A percentile compares a stretch with the other conserved stretches of the same genome.
Evolutionary conservation across 2,797 vertebrate species (phyloP).

Genomic region (Semaprochilodus insignis): DNA sequence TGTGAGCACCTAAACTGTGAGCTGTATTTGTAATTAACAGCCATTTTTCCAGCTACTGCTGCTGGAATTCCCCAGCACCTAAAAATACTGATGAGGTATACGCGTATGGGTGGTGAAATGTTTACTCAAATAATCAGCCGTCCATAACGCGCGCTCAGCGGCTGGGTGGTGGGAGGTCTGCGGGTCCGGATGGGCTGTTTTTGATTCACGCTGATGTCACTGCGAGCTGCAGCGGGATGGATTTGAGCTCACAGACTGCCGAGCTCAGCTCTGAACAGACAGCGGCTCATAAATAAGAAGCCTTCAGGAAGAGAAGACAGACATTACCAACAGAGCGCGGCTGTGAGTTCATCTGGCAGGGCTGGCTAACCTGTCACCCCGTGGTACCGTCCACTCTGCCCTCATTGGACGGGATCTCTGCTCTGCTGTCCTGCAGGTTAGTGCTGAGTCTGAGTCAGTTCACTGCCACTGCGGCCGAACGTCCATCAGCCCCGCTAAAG

Average conservation of each 20-base stretch:
- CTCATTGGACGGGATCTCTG: constrained; percentile 2
- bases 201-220: constrained; percentile 74
- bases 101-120: background rate
- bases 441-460: background rate
- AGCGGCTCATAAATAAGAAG: constrained; percentile 77
- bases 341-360: constrained; percentile 78
- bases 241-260: constrained; percentile 73
- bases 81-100: background rate
- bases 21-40: too few species aligned
- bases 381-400: background rate
- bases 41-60: background rate
- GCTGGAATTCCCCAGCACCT: constrained; percentile 8
- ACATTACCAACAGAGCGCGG: constrained; percentile 76
- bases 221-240: constrained; percentile 64
- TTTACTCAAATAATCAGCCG: constrained; percentile 14
- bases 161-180: constrained; percentile 68
- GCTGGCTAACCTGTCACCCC: constrained; percentile 47
- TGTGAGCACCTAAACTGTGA: too few species aligned
- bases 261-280: constrained; percentile 74
- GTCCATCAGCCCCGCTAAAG: background rate
- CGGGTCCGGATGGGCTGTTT: constrained; percentile 69
- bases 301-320: constrained; percentile 73
- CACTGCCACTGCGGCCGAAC: background rate
- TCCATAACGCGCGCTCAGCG: background rate
- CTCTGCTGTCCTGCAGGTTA: background rate